Evolutionary conservation across 2,888 invertebrate genomes (phyloP), one percentile per base, ranked within the genome.

Genomic region (Oscheius sp.): DNA sequence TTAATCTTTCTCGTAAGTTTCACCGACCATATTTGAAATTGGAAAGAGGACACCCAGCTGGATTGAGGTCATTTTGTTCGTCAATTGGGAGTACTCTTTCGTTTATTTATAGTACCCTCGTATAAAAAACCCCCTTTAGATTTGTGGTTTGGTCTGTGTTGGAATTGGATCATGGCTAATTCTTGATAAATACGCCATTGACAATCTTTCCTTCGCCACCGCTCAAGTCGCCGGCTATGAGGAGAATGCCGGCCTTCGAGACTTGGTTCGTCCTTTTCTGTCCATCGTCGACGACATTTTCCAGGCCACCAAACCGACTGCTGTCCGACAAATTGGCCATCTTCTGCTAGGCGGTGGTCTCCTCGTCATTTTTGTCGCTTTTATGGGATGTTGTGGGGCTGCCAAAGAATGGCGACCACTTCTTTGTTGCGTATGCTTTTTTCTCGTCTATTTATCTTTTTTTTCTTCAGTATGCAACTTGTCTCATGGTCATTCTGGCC

Each of bases 341-440:
- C 75, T 86, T 18, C 78, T 88, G 3, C 75, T 86, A 35, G 72
- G 84, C 63, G 88, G 86, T 18, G 88, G 88, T n/a, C 61, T 85
- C 2, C 76, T 84, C 52, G 88, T 88, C 16, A 83, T 88, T 55
- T 73, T 85, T 29, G 85, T 88, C 6, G 85, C 88, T 5, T 88
- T 88, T 72, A 73, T 88, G 45, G 88, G 88, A 21, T 87, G 86
- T 73, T 87, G 85, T 74, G 86, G 87, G 21, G 86, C 87, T 16
- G 84, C 86, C 2, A 87, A 87, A 61, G 88, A 88, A 72, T 88
- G 88, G 88, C 75, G 88, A 49, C 88, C 88, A 0, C 68, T 88
- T 12, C 70, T 88, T 21, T 86, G 87, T 59, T 87, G 87, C 73
- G 86, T 86, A 56, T 77, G 82, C 78, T 9, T 7, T 6, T n/a